Conservation (phyloP, 1,140 invertebrate genomes). For the Pomacea maculata region DNA sequence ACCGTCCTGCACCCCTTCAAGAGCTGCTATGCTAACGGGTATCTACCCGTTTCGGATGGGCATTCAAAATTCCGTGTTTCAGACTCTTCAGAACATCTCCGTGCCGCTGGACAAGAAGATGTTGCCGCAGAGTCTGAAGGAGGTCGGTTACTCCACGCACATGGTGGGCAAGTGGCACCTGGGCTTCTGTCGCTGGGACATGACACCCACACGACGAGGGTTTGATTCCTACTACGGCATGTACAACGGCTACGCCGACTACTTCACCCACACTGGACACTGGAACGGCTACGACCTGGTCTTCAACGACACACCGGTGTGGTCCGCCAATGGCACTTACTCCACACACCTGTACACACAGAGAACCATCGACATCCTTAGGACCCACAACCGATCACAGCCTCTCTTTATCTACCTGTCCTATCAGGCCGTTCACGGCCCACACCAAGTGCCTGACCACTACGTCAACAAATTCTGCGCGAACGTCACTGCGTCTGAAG, state of each 20-base stretch:
- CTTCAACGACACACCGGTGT: constrained; percentile 25
- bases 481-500: not conserved
- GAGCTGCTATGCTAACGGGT: not conserved
- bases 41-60: constrained; percentile 12
- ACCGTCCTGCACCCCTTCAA: too few species aligned
- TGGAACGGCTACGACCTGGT: constrained; percentile 40
- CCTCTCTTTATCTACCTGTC: constrained; percentile 46
- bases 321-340: constrained; percentile 36
- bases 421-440: constrained; percentile 43
- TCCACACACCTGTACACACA: constrained; percentile 47
- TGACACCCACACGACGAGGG: constrained; percentile 55
- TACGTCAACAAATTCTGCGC: constrained; percentile 35
- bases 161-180: constrained; percentile 65
- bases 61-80: not conserved
- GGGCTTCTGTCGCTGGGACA: constrained; percentile 60
- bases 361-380: constrained; percentile 1
- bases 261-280: constrained; percentile 39
- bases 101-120: constrained; percentile 56
- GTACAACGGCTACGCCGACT: constrained; percentile 38
- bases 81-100: constrained; percentile 27
- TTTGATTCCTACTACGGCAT: constrained; percentile 63
- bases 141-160: constrained; percentile 59
- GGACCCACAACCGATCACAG: constrained; percentile 1
- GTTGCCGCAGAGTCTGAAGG: constrained; percentile 51
- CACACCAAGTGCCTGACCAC: constrained; percentile 51